phyloP scores from a whole-genome alignment of 1,140 invertebrate genomes.

The Lepidurus apus region DNA sequence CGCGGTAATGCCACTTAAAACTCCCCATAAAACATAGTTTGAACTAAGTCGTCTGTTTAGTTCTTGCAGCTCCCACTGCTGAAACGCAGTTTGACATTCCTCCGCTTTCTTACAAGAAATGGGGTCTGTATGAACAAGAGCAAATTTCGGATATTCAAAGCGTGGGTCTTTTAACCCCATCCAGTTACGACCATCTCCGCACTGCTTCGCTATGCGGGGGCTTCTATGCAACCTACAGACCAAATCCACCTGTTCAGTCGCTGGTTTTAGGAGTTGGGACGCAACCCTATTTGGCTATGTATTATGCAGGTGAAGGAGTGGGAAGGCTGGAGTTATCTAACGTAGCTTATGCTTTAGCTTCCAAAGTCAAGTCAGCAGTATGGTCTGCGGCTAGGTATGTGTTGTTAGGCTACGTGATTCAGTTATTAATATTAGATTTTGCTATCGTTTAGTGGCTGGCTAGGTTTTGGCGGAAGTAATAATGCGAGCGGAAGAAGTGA shows the following conservation, averaged over 20 bases:
- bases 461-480: slow-evolving; percentile 46
- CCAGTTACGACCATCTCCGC: slow-evolving; percentile 79
- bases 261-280: slow-evolving; percentile 72
- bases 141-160: slow-evolving; percentile 69
- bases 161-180: slow-evolving; percentile 65
- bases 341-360: slow-evolving; percentile 81
- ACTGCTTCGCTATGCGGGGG: slow-evolving; percentile 73
- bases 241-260: slow-evolving; percentile 67
- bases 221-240: slow-evolving; percentile 61
- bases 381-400: slow-evolving; percentile 68
- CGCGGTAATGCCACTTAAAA: slow-evolving; percentile 53
- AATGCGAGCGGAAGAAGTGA: slow-evolving; percentile 29
- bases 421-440: not conserved
- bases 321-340: slow-evolving; percentile 65
- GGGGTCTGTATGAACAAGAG: slow-evolving; percentile 71
- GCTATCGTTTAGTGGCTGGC: slow-evolving; percentile 37
- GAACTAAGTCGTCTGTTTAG: slow-evolving; percentile 55
- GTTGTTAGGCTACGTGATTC: slow-evolving; percentile 40
- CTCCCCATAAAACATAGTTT: not conserved
- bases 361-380: slow-evolving; percentile 72
- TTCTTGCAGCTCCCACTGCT: slow-evolving; percentile 55
- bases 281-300: slow-evolving; percentile 79
- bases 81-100: slow-evolving; percentile 54
- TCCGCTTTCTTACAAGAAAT: slow-evolving; percentile 70
- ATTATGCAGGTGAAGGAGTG: slow-evolving; percentile 80